phyloP scores from a whole-genome alignment of 2,113 vertebrate genomes.

The Pachycephala philippinensis region DNA sequence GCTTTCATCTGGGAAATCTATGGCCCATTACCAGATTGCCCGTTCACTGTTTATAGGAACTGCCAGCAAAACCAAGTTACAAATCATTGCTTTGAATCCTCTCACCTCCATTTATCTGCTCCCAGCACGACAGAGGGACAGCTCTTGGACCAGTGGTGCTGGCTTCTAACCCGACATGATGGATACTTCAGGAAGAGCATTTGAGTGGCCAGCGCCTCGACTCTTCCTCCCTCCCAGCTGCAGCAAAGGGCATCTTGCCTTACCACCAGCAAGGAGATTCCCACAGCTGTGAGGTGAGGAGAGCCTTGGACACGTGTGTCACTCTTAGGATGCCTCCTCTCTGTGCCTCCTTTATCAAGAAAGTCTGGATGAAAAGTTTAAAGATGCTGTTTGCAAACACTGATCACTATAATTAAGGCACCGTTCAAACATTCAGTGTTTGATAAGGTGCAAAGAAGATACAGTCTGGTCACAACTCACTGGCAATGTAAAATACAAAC shows the following conservation, averaged over 20 bases:
- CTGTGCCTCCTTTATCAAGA: neutral
- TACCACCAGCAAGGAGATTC: neutral
- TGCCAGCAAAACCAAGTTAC: constrained; percentile 18
- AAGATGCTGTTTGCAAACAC: neutral
- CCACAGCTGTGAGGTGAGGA: neutral
- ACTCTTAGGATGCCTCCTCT: neutral
- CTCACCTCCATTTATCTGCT: constrained; percentile 9
- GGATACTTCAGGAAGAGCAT: neutral
- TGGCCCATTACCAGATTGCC: neutral
- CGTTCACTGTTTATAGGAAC: neutral
- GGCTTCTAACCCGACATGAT: neutral
- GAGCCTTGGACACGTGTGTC: fast-evolving
- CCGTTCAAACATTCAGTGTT: neutral
- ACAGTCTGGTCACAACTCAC: neutral
- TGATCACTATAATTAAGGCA: neutral
- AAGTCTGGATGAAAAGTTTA: neutral
- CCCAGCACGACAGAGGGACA: neutral
- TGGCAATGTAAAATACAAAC: neutral
- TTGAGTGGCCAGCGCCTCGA: fast-evolving
- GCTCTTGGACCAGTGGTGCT: neutral
- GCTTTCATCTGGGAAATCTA: neutral
- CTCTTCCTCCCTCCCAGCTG: neutral
- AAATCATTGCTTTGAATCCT: constrained; percentile 58
- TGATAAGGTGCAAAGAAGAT: neutral
- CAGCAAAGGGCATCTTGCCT: neutral